Conservation (phyloP, 2,113 vertebrate species). For the Cynopterus brachyotis region DNA sequence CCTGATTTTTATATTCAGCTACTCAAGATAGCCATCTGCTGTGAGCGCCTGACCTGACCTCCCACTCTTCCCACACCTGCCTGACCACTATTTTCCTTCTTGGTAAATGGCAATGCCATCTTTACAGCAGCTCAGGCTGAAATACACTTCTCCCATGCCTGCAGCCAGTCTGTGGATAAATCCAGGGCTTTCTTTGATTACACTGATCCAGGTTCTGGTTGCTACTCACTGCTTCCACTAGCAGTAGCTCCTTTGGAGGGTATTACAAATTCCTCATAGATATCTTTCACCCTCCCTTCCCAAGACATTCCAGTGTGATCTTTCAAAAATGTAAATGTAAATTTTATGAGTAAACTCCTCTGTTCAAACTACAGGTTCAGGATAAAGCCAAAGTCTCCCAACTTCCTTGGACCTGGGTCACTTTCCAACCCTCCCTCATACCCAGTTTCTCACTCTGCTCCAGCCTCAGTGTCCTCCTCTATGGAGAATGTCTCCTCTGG, state of each 20-base stretch:
- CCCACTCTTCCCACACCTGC: too few species aligned
- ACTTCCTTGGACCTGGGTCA: neutral
- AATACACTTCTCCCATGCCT: neutral
- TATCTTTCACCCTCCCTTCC: neutral
- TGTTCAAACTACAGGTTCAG: neutral
- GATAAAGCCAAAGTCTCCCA: too few species aligned
- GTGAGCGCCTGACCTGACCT: too few species aligned
- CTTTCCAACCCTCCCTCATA: neutral
- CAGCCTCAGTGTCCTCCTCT: neutral
- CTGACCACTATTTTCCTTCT: neutral
- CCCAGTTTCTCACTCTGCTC: neutral
- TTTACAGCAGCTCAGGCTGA: neutral
- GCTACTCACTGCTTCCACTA: neutral
- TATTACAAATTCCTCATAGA: neutral
- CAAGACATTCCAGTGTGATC: too few species aligned
- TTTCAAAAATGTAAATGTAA: neutral
- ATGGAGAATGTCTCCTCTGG: too few species aligned
- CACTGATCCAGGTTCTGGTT: neutral
- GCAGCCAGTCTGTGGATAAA: neutral
- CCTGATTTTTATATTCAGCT: too few species aligned
- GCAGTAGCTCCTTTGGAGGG: neutral
- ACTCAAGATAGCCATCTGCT: too few species aligned
- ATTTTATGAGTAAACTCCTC: neutral
- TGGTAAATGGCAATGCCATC: neutral
- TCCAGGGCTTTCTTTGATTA: neutral